Percentiles rank a stretch among this genome's conserved stretches.
Evolutionary conservation across 2,888 invertebrate species (phyloP).

Genomic region (Harpalus rufipes): DNA sequence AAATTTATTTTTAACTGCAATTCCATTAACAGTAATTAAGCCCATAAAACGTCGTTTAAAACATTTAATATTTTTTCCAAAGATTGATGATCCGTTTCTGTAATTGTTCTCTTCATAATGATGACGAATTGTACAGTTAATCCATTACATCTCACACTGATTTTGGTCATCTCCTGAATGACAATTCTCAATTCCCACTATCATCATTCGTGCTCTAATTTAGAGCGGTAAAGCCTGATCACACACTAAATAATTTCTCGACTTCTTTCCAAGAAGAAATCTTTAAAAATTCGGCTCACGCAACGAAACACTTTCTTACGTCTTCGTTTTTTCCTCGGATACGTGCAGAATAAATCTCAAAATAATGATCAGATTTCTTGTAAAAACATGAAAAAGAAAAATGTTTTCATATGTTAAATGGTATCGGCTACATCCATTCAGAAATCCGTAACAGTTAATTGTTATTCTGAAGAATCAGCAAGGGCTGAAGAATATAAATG

Average conservation of each 20-base stretch:
- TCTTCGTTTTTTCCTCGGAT: conserved; percentile 49
- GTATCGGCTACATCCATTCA: conserved; percentile 39
- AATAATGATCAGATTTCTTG: conserved; percentile 59
- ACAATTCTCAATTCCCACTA: conserved; percentile 1
- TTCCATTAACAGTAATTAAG: too few species aligned
- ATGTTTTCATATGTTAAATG: conserved; percentile 56
- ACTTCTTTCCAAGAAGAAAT: conserved; percentile 59
- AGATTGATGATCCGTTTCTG: not conserved
- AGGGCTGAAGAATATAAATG: conserved; percentile 38
- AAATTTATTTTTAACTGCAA: too few species aligned
- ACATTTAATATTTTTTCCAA: too few species aligned
- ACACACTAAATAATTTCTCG: conserved; percentile 50
- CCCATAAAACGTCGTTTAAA: too few species aligned
- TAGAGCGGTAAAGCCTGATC: conserved; percentile 35
- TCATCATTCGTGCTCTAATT: conserved; percentile 41
- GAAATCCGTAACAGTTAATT: conserved; percentile 43
- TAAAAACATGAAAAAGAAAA: conserved; percentile 56
- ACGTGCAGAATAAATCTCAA: conserved; percentile 60
- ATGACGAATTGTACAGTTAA: not conserved
- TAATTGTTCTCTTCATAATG: not conserved
- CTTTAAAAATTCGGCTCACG: conserved; percentile 62
- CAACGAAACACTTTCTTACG: conserved; percentile 60
- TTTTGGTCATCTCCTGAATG: conserved; percentile 11
- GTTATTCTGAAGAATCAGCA: conserved; percentile 13
- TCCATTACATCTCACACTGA: conserved; percentile 12